Evolutionary conservation across 2,888 invertebrate genomes (phyloP), one percentile per base, ranked within the genome.

Genomic region (Hofmannophila pseudospretella): DNA sequence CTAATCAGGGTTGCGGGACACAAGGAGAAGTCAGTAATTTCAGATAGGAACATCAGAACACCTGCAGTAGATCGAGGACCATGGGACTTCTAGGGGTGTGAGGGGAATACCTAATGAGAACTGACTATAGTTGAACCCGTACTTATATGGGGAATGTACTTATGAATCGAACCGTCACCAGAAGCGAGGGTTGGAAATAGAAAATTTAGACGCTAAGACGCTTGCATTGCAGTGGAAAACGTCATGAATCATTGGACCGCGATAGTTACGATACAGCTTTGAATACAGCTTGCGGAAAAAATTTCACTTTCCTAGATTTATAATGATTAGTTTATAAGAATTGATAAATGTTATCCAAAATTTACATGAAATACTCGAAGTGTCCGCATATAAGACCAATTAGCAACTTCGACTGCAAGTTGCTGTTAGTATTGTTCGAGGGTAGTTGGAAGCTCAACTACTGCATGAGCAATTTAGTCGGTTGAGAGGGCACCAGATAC

Each of bases 71-170:
- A 22, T 32, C n/a, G 22, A 33, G 8, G 14, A 25, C 31, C 16
- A 29, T 39, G 32, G 41, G 51, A 51, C 45, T 55, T 45, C 54
- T 37, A 22, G 28, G 36, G 44, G 60, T 69, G 71, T 65, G 72
- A 22, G 10, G 37, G 30, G 72, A 62, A 70, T 73, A 56, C 53
- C 57, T 60, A 64, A 64, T 60, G 43, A 34, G 37, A 41, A 25
- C 49, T 74, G 68, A 73, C 74, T 73, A n/a, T n/a, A 74, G 51
- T 51, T 32, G 47, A 39, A 46, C 48, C 39, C 51, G 44, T 34
- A 43, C 44, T 4, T 13, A 45, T 41, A 40, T 35, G 32, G 13
- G 35, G 14, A n/a, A n/a, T n/a, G n/a, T n/a, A n/a, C n/a, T n/a
- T n/a, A n/a, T n/a, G n/a, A n/a, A n/a, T n/a, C n/a, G n/a, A n/a